These are phyloP conservation scores for Sphenopsis melanotis DNA, from an alignment of 2,797 vertebrate species.

Conservation along the genomic window DNA sequence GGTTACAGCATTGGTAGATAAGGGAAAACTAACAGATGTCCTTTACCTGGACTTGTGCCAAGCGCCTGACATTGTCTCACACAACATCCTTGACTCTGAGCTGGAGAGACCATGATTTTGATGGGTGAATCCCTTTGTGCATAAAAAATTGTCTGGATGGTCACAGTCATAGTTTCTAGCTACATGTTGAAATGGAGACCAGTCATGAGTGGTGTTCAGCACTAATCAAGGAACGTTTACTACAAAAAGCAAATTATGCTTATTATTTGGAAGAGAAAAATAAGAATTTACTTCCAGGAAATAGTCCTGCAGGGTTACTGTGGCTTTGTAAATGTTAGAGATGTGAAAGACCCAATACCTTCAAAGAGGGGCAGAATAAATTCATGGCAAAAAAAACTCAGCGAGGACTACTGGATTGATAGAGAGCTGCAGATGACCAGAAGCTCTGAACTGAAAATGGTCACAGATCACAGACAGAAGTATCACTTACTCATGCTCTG, in stretches of 20 bases:
- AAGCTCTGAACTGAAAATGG: neutral
- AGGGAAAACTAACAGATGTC: neutral
- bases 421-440: neutral
- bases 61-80: neutral
- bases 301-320: neutral
- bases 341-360: neutral
- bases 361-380: neutral
- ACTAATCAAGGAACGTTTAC: neutral
- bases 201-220: neutral
- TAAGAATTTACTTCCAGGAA: neutral
- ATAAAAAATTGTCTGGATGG: neutral
- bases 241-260: neutral
- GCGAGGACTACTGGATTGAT: neutral
- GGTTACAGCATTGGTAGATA: neutral
- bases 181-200: neutral
- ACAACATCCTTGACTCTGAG: neutral
- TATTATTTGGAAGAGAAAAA: neutral
- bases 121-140: neutral
- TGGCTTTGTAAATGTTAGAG: neutral
- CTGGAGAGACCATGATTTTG: neutral
- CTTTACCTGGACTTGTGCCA: neutral
- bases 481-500: neutral
- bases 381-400: neutral
- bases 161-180: neutral
- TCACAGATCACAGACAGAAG: neutral